Conservation (phyloP, 64 coral and sea anemone genomes). For the Actinia equina region DNA sequence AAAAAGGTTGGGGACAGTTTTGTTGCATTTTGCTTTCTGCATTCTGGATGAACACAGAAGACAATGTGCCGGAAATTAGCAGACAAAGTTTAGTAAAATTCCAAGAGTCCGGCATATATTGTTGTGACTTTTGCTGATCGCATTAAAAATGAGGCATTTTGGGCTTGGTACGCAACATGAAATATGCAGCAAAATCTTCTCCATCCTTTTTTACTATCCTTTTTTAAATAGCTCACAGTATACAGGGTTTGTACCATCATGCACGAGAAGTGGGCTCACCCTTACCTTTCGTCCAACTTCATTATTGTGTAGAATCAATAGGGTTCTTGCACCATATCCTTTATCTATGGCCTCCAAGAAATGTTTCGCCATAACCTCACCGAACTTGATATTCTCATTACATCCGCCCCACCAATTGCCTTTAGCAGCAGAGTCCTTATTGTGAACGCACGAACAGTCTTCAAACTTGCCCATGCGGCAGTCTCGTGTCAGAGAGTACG, state of each 20-base stretch:
- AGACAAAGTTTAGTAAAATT: too few relatives aligned
- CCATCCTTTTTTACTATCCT: too few relatives aligned
- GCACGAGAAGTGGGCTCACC: background rate
- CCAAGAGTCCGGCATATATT: too few relatives aligned
- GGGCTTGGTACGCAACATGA: too few relatives aligned
- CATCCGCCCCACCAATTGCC: constrained; percentile 47
- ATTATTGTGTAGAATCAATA: constrained; percentile 70
- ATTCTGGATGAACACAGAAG: too few relatives aligned
- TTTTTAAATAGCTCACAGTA: too few relatives aligned
- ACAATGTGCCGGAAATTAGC: too few relatives aligned
- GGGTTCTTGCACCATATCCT: background rate
- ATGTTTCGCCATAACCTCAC: constrained; percentile 47
- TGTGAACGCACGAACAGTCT: constrained; percentile 44
- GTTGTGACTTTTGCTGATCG: too few relatives aligned
- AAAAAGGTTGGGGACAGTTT: too few relatives aligned
- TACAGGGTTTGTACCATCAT: background rate
- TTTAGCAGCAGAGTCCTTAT: background rate
- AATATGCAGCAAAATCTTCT: too few relatives aligned
- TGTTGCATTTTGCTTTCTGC: too few relatives aligned
- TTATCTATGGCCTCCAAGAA: constrained; percentile 66
- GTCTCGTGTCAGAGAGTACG: constrained; percentile 38
- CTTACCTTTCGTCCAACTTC: constrained; percentile 74
- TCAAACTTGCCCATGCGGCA: constrained; percentile 48
- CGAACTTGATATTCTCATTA: constrained; percentile 50
- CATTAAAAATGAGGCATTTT: too few relatives aligned